A percentile compares a stretch with the other conserved stretches of the same genome.
Conservation (phyloP, 2,797 vertebrate genomes). For the Eurystomus glaucurus region DNA sequence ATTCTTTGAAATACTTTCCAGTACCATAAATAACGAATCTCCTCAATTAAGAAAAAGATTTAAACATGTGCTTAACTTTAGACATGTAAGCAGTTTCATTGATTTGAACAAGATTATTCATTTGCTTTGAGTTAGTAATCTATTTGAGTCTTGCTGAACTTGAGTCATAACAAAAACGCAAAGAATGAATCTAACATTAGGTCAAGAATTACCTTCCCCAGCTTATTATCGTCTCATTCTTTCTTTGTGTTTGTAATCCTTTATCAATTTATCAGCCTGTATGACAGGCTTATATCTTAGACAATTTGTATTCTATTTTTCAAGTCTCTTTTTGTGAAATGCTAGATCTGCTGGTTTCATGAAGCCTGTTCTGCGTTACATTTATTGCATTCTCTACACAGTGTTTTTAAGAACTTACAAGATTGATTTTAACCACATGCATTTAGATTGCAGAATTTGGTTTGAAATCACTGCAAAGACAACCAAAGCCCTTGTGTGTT, state of each 20-base stretch:
- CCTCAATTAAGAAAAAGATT: not conserved
- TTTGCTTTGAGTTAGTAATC: constrained; percentile 20
- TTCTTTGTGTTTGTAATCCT: constrained; percentile 57
- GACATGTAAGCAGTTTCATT: not conserved
- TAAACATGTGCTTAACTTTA: not conserved
- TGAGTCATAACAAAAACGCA: constrained; percentile 58
- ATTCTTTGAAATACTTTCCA: constrained; percentile 58
- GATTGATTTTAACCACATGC: constrained; percentile 56
- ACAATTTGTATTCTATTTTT: constrained; percentile 57
- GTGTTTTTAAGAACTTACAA: constrained; percentile 62
- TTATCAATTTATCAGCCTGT: constrained; percentile 24
- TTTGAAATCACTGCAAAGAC: constrained; percentile 54
- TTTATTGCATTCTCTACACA: constrained; percentile 21
- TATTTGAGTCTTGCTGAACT: not conserved
- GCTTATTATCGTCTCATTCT: constrained; percentile 31
- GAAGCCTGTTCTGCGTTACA: constrained; percentile 22
- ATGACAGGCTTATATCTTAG: constrained; percentile 1
- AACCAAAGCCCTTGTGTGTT: constrained; percentile 62
- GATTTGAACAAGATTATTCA: constrained; percentile 4
- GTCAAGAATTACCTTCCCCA: constrained; percentile 50
- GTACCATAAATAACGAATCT: constrained; percentile 65
- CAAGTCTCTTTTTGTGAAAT: constrained; percentile 31
- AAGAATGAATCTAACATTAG: constrained; percentile 53
- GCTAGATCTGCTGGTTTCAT: constrained; percentile 14
- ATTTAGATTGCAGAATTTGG: constrained; percentile 57